Percentiles rank a stretch among this genome's conserved stretches.
Evolutionary conservation across 2,888 invertebrate genomes (phyloP).

Genomic region (Ectemnius continuus): DNA sequence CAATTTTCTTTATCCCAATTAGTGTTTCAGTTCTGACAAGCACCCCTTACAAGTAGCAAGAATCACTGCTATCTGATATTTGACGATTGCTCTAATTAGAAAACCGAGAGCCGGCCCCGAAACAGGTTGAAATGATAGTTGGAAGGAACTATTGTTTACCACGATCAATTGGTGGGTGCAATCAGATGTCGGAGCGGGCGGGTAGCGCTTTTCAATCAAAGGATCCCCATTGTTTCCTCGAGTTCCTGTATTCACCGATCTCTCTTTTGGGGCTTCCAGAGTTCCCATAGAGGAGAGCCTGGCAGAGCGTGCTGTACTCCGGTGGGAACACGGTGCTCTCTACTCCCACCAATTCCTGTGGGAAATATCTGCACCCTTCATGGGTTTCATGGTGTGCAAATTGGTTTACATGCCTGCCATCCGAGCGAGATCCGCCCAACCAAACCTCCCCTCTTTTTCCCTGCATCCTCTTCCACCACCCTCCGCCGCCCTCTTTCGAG

Average conservation of each 20-base stretch:
- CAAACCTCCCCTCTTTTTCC: too few species aligned
- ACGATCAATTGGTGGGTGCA: too few species aligned
- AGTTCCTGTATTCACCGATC: conserved; percentile 58
- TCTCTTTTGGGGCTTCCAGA: conserved; percentile 50
- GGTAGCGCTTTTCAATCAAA: conserved; percentile 63
- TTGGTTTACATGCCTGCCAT: conserved; percentile 73
- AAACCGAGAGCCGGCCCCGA: too few species aligned
- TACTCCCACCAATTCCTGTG: conserved; percentile 73
- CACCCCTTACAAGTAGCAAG: too few species aligned
- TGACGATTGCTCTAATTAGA: too few species aligned
- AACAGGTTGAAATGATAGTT: too few species aligned
- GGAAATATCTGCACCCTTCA: conserved; percentile 74
- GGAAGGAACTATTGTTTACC: too few species aligned
- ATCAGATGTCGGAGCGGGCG: conserved; percentile 4
- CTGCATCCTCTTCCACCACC: neutral
- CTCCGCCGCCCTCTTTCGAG: conserved; percentile 4
- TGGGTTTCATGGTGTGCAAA: conserved; percentile 75
- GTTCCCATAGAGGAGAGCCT: conserved; percentile 67
- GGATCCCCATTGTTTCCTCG: conserved; percentile 60
- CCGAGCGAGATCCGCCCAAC: neutral
- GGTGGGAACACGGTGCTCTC: conserved; percentile 70
- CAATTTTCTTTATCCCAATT: too few species aligned
- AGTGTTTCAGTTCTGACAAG: too few species aligned
- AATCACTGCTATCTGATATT: too few species aligned
- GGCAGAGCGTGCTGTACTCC: conserved; percentile 50